Conservation (phyloP, 2,113 vertebrate species). For the Lutjanus erythropterus region DNA sequence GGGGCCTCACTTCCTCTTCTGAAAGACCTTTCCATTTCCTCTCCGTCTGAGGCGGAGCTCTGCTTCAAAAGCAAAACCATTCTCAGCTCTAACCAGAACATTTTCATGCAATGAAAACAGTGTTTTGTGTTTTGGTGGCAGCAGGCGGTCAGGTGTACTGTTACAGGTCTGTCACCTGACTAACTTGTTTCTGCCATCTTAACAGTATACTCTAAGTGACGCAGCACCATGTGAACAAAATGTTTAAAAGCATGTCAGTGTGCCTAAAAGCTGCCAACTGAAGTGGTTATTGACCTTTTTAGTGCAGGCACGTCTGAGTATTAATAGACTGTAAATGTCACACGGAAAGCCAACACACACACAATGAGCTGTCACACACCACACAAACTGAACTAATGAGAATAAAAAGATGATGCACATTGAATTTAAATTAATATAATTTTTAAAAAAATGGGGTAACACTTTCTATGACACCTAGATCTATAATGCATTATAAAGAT, state of each 20-base stretch:
- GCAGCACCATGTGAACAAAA: not conserved
- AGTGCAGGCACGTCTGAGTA: not conserved
- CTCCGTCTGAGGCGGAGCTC: constrained; percentile 60
- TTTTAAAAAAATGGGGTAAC: no score
- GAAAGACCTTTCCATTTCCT: constrained; percentile 78
- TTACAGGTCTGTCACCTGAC: not conserved
- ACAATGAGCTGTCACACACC: not conserved
- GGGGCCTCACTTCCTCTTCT: constrained; percentile 79
- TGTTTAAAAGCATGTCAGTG: constrained; percentile 9
- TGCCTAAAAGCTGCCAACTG: constrained; percentile 10
- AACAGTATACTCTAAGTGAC: not conserved
- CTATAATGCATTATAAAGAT: no score
- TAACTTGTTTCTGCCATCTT: not conserved
- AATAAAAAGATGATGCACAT: not conserved
- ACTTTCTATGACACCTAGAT: no score
- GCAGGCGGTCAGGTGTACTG: not conserved
- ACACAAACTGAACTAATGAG: constrained; percentile 10
- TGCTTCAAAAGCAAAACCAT: constrained; percentile 46
- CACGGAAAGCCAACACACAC: not conserved
- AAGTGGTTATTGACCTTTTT: constrained; percentile 31
- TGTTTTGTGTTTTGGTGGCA: constrained; percentile 8
- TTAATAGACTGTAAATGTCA: constrained; percentile 31
- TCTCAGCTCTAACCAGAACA: constrained; percentile 10
- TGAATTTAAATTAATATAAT: not conserved
- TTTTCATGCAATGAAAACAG: constrained; percentile 11